Conservation (phyloP, 1,140 invertebrate genomes). For the Macrotrachela quadricornifera region DNA sequence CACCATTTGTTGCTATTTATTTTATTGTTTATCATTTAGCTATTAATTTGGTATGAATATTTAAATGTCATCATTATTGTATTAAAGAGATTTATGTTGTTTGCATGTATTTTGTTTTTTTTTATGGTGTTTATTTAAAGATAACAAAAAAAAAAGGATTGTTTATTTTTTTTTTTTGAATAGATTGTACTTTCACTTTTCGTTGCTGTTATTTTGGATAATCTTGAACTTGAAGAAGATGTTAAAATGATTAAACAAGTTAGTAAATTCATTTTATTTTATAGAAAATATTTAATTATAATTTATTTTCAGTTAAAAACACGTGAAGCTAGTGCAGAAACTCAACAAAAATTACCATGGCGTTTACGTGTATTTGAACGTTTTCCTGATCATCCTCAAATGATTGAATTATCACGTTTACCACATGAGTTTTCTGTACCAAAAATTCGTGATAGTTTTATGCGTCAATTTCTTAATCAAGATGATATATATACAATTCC, state of each 20-base stretch:
- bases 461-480: slow-evolving; percentile 73
- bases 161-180: slow-evolving; percentile 13
- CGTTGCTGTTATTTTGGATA: slow-evolving; percentile 98
- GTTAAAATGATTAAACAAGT: slow-evolving; percentile 94
- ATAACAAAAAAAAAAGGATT: too few species aligned
- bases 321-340: slow-evolving; percentile 85
- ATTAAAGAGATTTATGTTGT: too few species aligned
- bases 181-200: slow-evolving; percentile 97
- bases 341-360: slow-evolving; percentile 70
- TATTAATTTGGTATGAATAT: slow-evolving; percentile 79
- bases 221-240: slow-evolving; percentile 94
- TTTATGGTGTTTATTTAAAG: too few species aligned
- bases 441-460: slow-evolving; percentile 92
- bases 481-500: not conserved
- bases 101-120: too few species aligned
- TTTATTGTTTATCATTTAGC: slow-evolving; percentile 97
- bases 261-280: not conserved
- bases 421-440: slow-evolving; percentile 84
- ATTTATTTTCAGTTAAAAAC: slow-evolving; percentile 46
- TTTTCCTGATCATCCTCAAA: slow-evolving; percentile 94
- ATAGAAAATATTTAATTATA: not conserved
- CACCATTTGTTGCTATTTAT: slow-evolving; percentile 85
- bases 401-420: slow-evolving; percentile 82
- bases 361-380: slow-evolving; percentile 87
- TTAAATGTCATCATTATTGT: too few species aligned